Base-by-base conservation (phyloP, 2,113 vertebrate genomes). In the Zapus hudsonius region DNA sequence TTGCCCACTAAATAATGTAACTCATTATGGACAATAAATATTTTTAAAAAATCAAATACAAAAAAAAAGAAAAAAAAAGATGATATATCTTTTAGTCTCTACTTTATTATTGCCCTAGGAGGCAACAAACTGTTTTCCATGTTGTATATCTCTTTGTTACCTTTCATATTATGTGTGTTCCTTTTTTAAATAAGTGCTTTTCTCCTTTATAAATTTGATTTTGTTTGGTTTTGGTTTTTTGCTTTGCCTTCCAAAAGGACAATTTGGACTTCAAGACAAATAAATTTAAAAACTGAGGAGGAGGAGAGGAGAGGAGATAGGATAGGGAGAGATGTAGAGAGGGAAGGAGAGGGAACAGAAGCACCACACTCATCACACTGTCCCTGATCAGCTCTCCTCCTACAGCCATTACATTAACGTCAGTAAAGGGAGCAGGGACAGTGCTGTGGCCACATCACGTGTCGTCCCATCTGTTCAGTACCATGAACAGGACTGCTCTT, bases 61-160 rank as follows among this genome's bases (percentile, higher is more conserved):
- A n/a, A n/a, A n/a, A n/a, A n/a, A n/a, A 61, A 63, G 64, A 91
- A 88, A 92, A 92, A 90, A 36, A 19, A 86, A 63, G 76, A 95
- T 11, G 25, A 94, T 64, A 16, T 86, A 66, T 85, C 84, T 81
- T 33, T 61, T 84, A 38, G 82, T 89, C 7, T 19, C 8, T 27
- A 59, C n/a, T 94, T 93, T 84, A 94, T 64, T 95, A 20, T 90
- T 95, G 86, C 87, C 20, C n/a, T 80, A 25, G 36, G 73, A 97
- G 95, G 67, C 73, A 95, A 63, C 23, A 97, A 97, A 94, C 44
- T n/a, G 19, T 61, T 92, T 78, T 52, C 84, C 40, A 90, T 83
- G 81, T 89, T 87, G 16, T 79, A 74, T 91, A 17, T 74, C 47
- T 93, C 87, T 92, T 70, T 88, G 64, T 86, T 73, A 89, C 33